A percentile compares a stretch with the other conserved stretches of the same genome.
Conservation (phyloP, 2,888 invertebrate species). For the Lacanobia oleracea region DNA sequence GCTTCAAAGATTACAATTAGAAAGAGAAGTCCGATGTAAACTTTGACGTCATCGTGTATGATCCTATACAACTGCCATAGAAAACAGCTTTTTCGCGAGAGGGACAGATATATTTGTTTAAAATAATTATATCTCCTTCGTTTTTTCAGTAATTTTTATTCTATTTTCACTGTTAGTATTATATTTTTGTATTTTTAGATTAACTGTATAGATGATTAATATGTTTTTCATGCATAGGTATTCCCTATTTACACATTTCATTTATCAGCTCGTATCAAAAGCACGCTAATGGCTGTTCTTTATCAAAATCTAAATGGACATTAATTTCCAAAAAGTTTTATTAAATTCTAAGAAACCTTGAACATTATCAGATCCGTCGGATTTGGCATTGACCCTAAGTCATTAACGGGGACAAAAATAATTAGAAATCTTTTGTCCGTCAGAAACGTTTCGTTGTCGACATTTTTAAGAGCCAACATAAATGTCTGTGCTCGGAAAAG, state of each 20-base stretch:
- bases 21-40: too few species aligned
- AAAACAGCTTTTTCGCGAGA: too few species aligned
- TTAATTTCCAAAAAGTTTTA: neutral
- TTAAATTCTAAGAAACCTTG: slow-evolving; percentile 1
- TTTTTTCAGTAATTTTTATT: too few species aligned
- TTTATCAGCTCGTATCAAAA: neutral
- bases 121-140: too few species aligned
- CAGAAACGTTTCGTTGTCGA: slow-evolving; percentile 34
- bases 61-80: too few species aligned
- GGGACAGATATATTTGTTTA: too few species aligned
- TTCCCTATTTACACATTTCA: neutral
- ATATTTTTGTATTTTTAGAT: too few species aligned
- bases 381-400: neutral
- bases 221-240: too few species aligned
- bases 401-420: slow-evolving; percentile 28
- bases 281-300: neutral
- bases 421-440: slow-evolving; percentile 47
- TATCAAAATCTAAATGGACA: neutral
- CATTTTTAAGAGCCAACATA: slow-evolving; percentile 42
- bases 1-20: too few species aligned
- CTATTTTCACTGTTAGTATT: too few species aligned
- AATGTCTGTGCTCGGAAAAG: slow-evolving; percentile 45
- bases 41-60: too few species aligned
- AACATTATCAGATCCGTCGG: neutral
- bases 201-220: too few species aligned